These are phyloP conservation scores for Lagodon rhomboides DNA, from an alignment of 2,797 vertebrate species.

Conservation along the genomic window DNA sequence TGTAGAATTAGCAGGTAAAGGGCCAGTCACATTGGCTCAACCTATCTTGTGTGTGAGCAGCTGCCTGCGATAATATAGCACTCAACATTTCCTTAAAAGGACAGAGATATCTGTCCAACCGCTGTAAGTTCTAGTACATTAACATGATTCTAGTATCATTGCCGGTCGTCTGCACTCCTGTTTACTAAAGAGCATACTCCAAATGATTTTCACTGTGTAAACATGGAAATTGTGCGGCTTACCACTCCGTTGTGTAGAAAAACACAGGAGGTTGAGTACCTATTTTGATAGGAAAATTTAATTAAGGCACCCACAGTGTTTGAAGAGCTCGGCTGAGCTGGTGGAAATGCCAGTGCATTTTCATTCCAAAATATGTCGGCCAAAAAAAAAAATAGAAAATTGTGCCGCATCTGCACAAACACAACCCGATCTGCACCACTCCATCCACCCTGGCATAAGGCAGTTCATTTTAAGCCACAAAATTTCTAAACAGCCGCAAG, in stretches of 20 bases:
- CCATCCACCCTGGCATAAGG: conserved; percentile 12
- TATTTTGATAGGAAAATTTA: conserved; percentile 24
- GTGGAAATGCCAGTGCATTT: conserved; percentile 19
- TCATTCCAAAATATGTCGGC: conserved; percentile 10
- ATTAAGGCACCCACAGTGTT: conserved; percentile 23
- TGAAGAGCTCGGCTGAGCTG: conserved; percentile 32
- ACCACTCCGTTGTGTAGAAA: conserved; percentile 9
- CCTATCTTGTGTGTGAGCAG: conserved; percentile 1
- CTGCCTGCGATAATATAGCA: background rate
- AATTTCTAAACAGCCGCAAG: conserved; percentile 29
- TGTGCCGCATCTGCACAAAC: conserved; percentile 24
- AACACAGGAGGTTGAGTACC: conserved; percentile 9
- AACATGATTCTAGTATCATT: background rate
- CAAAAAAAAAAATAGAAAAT: conserved; percentile 7
- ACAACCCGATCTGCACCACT: conserved; percentile 15
- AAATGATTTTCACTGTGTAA: conserved; percentile 7
- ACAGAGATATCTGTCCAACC: background rate
- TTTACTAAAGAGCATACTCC: background rate
- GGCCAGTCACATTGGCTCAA: conserved; percentile 16
- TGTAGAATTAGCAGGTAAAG: conserved; percentile 1
- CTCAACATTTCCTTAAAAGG: background rate
- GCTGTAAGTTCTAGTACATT: background rate
- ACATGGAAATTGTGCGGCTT: background rate
- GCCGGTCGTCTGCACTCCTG: background rate
- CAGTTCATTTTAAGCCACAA: conserved; percentile 14